Conservation (phyloP, 2,888 invertebrate genomes). For the Thysanoteuthis rhombus region DNA sequence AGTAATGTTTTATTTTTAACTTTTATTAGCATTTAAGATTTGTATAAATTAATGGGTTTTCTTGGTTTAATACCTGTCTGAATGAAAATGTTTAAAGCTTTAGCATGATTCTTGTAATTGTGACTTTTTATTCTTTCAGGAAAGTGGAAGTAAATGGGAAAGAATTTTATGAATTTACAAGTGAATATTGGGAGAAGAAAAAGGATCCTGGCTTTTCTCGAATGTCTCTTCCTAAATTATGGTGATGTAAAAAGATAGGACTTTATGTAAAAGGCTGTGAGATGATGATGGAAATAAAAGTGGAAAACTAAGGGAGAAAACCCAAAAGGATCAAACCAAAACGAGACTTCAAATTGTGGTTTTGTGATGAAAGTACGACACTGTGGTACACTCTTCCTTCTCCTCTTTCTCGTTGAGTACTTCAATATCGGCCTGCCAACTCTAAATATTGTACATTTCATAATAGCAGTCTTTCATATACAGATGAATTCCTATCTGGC, state of each 20-base stretch:
- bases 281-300: constrained; percentile 26
- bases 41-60: background rate
- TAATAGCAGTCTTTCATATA: background rate
- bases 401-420: background rate
- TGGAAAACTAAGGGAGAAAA: background rate
- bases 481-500: background rate
- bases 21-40: background rate
- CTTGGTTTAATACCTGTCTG: background rate
- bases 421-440: background rate
- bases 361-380: background rate
- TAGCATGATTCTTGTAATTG: background rate
- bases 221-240: constrained; percentile 56
- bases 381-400: background rate
- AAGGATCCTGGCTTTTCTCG: constrained; percentile 76
- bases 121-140: constrained; percentile 45
- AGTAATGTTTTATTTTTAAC: background rate
- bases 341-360: background rate
- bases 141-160: constrained; percentile 70
- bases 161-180: constrained; percentile 79
- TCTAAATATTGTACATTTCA: background rate
- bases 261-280: constrained; percentile 27
- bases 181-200: constrained; percentile 80
- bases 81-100: background rate
- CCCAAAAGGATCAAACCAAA: background rate
- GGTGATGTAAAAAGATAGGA: constrained; percentile 42